A percentile compares a stretch with the other conserved stretches of the same genome.
phyloP scores from a whole-genome alignment of 1,140 invertebrate species.

The Musca domestica region DNA sequence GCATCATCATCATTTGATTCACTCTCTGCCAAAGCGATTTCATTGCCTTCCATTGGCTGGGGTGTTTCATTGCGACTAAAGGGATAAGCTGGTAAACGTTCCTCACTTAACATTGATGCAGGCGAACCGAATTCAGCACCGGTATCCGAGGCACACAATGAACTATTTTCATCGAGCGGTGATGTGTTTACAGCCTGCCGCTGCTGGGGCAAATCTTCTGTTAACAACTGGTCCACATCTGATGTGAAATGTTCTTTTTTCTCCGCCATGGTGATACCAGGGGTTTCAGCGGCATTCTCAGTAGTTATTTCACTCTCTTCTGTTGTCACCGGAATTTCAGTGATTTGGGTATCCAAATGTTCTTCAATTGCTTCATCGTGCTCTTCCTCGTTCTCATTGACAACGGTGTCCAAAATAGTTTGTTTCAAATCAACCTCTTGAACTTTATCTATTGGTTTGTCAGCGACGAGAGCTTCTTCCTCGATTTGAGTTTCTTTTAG shows the following conservation, averaged over 20 bases:
- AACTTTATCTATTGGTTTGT: too few species aligned
- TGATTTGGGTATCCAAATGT: not conserved
- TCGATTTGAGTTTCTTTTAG: too few species aligned
- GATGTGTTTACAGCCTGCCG: not conserved
- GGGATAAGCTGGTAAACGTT: conserved; percentile 19
- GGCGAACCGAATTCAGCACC: conserved; percentile 29
- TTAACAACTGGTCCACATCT: not conserved
- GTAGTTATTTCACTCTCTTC: not conserved
- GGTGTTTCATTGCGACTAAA: conserved; percentile 11
- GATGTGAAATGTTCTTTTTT: too few species aligned
- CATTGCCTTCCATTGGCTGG: not conserved
- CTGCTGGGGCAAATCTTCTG: not conserved
- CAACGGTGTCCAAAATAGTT: not conserved
- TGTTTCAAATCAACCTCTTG: too few species aligned
- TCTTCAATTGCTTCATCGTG: not conserved
- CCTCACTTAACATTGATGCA: conserved; percentile 26
- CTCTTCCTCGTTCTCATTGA: not conserved
- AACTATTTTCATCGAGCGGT: conserved; percentile 27
- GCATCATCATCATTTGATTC: not conserved
- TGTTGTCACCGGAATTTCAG: not conserved
- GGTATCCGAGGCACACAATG: conserved; percentile 25
- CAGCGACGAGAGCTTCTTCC: too few species aligned
- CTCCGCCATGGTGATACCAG: too few species aligned
- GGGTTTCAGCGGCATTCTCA: not conserved
- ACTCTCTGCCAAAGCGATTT: too few species aligned